Evolutionary conservation across 2,113 vertebrate genomes (phyloP).

Genomic region (Pelusios castaneus): DNA sequence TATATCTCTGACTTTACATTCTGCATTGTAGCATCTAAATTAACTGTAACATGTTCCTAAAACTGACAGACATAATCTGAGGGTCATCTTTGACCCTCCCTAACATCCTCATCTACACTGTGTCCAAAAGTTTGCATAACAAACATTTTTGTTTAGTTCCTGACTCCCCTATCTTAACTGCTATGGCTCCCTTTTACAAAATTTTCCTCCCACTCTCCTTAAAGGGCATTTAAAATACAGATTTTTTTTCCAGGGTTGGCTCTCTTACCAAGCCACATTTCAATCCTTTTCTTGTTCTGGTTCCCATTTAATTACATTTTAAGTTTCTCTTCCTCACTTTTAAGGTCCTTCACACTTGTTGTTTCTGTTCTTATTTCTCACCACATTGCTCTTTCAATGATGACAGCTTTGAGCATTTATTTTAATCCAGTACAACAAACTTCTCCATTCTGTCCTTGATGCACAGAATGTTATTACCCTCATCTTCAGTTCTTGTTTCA

Average conservation of each 20-base stretch:
- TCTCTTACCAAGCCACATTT: background rate
- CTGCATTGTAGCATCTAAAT: background rate
- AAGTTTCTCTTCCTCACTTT: background rate
- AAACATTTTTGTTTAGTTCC: background rate
- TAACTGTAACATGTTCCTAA: background rate
- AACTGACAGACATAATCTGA: background rate
- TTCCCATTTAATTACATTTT: background rate
- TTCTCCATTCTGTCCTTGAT: background rate
- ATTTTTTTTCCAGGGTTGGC: background rate
- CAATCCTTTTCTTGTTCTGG: background rate
- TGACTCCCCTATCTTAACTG: background rate
- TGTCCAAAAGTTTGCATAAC: background rate
- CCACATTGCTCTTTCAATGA: background rate
- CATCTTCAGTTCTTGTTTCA: background rate
- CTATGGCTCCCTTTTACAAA: background rate
- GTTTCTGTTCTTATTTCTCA: background rate
- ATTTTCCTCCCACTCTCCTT: background rate
- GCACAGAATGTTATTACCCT: background rate
- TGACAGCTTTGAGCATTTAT: background rate
- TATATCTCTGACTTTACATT: background rate
- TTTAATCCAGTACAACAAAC: background rate
- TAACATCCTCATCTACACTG: background rate
- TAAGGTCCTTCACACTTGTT: background rate
- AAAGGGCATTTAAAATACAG: background rate
- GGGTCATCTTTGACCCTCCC: background rate